Evolutionary conservation across 2,797 vertebrate genomes (phyloP).

Genomic region (Urosaurus nigricauda): DNA sequence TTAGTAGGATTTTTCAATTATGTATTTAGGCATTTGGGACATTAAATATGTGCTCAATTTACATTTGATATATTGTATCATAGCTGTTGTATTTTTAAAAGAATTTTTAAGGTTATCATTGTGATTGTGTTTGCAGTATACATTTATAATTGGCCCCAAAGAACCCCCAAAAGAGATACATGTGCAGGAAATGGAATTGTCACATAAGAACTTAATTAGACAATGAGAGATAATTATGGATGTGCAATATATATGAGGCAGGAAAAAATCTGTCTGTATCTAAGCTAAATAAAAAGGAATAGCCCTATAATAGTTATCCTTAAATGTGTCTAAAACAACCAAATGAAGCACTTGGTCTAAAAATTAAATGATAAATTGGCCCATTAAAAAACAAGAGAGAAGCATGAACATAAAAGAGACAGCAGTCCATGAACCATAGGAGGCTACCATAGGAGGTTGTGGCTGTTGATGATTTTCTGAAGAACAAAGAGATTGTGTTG

Average conservation of each 20-base stretch:
- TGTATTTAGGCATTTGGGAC: too few relatives aligned
- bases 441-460: conserved; percentile 61
- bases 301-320: neutral
- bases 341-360: conserved; percentile 3
- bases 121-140: too few relatives aligned
- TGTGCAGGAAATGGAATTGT: neutral
- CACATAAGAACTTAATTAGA: neutral
- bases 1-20: too few relatives aligned
- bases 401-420: conserved; percentile 36
- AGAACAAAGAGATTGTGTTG: conserved; percentile 71
- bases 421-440: conserved; percentile 33
- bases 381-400: conserved; percentile 17
- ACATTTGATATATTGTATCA: too few relatives aligned
- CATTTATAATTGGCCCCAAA: too few relatives aligned
- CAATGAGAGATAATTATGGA: neutral
- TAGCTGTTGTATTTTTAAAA: too few relatives aligned
- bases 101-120: too few relatives aligned
- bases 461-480: conserved; percentile 63
- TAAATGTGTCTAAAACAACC: conserved; percentile 10
- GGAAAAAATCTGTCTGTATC: neutral
- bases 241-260: neutral
- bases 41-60: too few relatives aligned
- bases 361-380: conserved; percentile 49
- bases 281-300: neutral
- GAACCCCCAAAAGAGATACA: neutral